Evolutionary conservation across 2,797 vertebrate species (phyloP), one percentile per base, ranked within the genome.

Genomic region (Myotis daubentonii): DNA sequence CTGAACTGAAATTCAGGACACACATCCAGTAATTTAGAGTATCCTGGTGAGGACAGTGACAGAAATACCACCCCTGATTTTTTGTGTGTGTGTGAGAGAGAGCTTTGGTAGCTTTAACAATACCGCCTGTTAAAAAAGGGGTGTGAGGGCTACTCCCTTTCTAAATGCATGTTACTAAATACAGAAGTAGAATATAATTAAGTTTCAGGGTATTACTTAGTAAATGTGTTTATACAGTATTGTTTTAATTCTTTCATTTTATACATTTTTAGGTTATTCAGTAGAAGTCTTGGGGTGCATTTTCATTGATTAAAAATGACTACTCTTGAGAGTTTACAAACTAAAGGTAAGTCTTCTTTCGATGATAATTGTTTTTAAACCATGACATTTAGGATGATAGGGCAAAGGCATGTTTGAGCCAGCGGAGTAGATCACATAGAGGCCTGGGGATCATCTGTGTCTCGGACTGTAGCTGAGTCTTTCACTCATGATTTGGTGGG

Each of bases 331-430:
- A 95, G 70, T 79, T 94, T 94, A 92, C 93, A 96, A 94, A 75
- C 84, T 65, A 97, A 95, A 95, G 95, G 98, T 98, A 97, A 97
- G 97, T 97, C 33, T 90, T 91, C 33, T 80, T 89, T 94, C 75
- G 28, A 36, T 88, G 16, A 41, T 53, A 44, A 83, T 79, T 60
- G 12, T 88, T 95, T 91, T 89, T 66, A 79, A 93, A 90, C 44
- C n/a, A 57, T 87, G 36, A 41, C 22, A 79, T 92, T 36, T 90
- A 41, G 49, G 41, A 74, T 3, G 2, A 13, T 36, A 70, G n/a
- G 51, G 41, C 33, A 2, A 84, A 84, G 51, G 13, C 44, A 25
- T 76, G 10, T 72, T 93, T 91, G 55, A 87, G 15, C n/a, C 41
- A 66, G 9, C 6, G 10, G 28, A 57, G 25, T 81, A 88, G 22